Conservation (phyloP, 2,113 vertebrate genomes). For the Notechis scutatus region DNA sequence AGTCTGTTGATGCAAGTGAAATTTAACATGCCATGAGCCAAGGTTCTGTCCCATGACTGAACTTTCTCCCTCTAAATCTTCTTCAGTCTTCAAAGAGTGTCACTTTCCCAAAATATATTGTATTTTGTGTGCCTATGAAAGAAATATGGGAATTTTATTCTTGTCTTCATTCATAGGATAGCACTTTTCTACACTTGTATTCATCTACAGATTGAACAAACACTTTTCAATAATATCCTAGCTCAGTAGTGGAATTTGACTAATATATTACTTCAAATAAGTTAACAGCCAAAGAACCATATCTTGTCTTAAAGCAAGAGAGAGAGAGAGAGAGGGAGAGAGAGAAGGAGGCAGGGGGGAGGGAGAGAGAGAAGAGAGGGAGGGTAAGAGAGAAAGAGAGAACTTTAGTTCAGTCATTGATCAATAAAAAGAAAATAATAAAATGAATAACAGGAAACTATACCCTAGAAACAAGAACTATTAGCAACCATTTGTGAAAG, state of each 20-base stretch:
- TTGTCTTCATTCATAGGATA: neutral
- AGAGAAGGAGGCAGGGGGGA: too few species aligned
- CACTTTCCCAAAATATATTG: neutral
- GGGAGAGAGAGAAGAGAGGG: too few species aligned
- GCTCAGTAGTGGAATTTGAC: neutral
- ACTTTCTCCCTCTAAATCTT: neutral
- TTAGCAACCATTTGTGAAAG: neutral
- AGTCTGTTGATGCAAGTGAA: neutral
- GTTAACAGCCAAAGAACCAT: neutral
- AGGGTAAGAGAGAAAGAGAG: too few species aligned
- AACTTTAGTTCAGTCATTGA: neutral
- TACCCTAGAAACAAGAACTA: too few species aligned
- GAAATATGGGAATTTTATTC: neutral
- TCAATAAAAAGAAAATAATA: neutral
- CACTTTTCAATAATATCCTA: neutral
- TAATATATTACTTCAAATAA: neutral
- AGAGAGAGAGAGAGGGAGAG: too few species aligned
- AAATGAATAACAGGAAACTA: neutral
- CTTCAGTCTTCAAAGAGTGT: neutral
- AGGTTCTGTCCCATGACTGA: neutral
- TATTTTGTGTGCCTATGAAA: neutral
- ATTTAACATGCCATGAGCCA: neutral
- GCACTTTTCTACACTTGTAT: neutral
- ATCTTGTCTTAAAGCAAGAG: neutral
- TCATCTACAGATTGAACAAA: neutral